phyloP scores from a whole-genome alignment of 1,140 invertebrate species.

The Colletes latitarsis region DNA sequence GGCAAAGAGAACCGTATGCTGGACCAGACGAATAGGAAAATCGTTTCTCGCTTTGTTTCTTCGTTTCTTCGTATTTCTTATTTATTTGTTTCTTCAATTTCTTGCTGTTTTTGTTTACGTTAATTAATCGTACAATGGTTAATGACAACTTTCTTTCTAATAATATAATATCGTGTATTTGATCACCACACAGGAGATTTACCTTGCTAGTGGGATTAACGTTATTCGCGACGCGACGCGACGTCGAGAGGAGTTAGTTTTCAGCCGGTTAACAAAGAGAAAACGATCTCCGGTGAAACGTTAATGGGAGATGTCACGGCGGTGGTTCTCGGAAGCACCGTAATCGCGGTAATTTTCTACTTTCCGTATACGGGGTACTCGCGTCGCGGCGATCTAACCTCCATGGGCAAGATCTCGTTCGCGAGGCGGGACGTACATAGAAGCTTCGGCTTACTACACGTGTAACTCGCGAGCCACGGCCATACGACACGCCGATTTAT shows the following conservation, averaged over 20 bases:
- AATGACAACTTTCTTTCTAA: too few relatives aligned
- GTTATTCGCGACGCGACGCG: background rate
- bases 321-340: constrained; percentile 49
- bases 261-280: constrained; percentile 28
- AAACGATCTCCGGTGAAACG: constrained; percentile 38
- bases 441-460: constrained; percentile 9
- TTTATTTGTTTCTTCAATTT: too few relatives aligned
- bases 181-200: too few relatives aligned
- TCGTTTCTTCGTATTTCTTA: too few relatives aligned
- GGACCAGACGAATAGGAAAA: background rate
- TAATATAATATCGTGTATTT: too few relatives aligned
- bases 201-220: too few relatives aligned
- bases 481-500: constrained; percentile 12
- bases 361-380: constrained; percentile 46
- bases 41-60: background rate
- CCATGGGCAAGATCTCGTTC: constrained; percentile 17
- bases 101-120: too few relatives aligned
- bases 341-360: constrained; percentile 63
- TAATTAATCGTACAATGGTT: too few relatives aligned
- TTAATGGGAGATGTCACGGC: constrained; percentile 32
- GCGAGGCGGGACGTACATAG: background rate
- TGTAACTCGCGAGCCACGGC: background rate
- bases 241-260: background rate
- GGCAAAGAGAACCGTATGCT: background rate
- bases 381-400: background rate